phyloP scores from a whole-genome alignment of 2,888 invertebrate genomes.

The Leucania comma region DNA sequence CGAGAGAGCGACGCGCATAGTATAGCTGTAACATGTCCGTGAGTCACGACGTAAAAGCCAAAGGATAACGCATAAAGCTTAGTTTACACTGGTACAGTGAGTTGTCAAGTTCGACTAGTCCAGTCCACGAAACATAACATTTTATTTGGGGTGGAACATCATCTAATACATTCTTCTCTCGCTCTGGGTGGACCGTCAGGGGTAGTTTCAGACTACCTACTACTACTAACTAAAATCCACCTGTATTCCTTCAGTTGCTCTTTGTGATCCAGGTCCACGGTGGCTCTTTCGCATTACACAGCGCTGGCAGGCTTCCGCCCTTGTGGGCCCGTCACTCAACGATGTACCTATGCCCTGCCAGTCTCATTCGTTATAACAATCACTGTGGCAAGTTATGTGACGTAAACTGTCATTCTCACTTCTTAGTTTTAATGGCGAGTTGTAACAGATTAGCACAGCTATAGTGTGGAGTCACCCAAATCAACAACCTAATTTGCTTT shows the following conservation, averaged over 20 bases:
- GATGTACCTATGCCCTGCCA: not conserved
- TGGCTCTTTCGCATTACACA: no score
- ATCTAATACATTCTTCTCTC: no score
- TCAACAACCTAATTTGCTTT: not conserved
- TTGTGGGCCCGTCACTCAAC: no score
- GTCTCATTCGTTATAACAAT: not conserved
- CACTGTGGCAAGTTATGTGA: not conserved
- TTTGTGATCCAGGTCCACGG: no score
- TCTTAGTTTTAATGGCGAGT: not conserved
- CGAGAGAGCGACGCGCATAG: not conserved
- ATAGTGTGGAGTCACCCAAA: not conserved
- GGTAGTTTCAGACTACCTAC: no score
- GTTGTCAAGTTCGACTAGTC: not conserved
- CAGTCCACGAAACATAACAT: no score
- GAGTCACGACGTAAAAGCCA: constrained; percentile 63
- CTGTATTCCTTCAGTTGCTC: no score
- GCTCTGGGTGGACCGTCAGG: no score
- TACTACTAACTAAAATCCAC: no score
- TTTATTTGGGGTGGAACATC: no score
- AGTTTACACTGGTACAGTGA: constrained; percentile 11
- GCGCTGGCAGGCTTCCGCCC: no score
- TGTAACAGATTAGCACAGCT: not conserved
- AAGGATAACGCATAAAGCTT: constrained; percentile 27
- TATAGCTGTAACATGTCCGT: constrained; percentile 10
- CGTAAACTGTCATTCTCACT: not conserved